Evolutionary conservation across 2,888 invertebrate genomes (phyloP).

Genomic region (Microctonus hyperodae): DNA sequence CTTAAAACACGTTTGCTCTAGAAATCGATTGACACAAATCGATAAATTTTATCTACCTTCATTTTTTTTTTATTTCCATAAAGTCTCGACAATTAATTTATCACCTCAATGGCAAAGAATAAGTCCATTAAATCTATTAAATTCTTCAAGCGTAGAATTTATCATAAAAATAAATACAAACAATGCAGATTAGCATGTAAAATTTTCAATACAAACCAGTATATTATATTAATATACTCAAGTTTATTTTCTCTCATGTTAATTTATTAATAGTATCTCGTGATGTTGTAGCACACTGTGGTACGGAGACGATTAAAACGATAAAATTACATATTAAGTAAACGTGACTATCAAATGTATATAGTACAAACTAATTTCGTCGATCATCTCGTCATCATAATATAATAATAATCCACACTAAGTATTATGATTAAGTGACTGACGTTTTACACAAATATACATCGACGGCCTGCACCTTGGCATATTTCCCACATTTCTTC

Average conservation of each 20-base stretch:
- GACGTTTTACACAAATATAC: not conserved
- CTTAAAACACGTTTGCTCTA: slow-evolving; percentile 23
- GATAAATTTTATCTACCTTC: not conserved
- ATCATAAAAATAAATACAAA: not conserved
- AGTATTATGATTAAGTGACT: slow-evolving; percentile 31
- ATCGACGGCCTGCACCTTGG: slow-evolving; percentile 42
- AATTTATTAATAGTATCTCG: slow-evolving; percentile 7
- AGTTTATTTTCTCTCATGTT: not conserved
- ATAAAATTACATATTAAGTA: slow-evolving; percentile 19
- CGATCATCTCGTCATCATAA: slow-evolving; percentile 43
- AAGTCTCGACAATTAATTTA: not conserved
- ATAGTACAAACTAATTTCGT: slow-evolving; percentile 38
- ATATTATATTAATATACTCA: too few species aligned
- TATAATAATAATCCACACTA: slow-evolving; percentile 36
- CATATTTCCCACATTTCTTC: slow-evolving; percentile 30
- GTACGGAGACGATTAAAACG: slow-evolving; percentile 15
- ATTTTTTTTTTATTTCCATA: not conserved
- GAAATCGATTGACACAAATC: slow-evolving; percentile 29
- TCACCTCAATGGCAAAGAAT: not conserved
- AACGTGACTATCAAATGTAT: slow-evolving; percentile 14
- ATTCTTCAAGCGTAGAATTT: not conserved
- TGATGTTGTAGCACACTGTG: slow-evolving; percentile 1
- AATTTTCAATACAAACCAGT: too few species aligned
- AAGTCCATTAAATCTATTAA: not conserved
- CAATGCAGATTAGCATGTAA: not conserved